These are phyloP conservation scores for Holothuria leucospilota DNA, from an alignment of 53 echinoderm and acorn worm genomes.

Conservation along the genomic window DNA sequence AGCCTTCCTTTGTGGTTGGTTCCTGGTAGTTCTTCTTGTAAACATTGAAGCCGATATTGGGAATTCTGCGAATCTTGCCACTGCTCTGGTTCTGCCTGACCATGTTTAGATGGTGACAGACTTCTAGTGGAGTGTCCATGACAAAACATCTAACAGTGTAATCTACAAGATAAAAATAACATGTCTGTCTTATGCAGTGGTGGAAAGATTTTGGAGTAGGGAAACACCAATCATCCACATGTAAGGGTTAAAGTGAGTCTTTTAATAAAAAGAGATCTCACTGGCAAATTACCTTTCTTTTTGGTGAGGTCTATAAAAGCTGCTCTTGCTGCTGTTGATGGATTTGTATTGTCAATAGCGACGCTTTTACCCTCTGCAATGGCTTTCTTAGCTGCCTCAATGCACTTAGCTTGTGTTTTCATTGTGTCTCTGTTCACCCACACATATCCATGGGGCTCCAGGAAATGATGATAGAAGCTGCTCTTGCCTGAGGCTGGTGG, in stretches of 20 bases:
- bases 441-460: constrained; percentile 79
- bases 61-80: constrained; percentile 76
- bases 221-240: no score
- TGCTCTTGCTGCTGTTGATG: constrained; percentile 63
- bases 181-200: no score
- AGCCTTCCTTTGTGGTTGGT: constrained; percentile 69
- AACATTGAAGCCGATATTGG: constrained; percentile 77
- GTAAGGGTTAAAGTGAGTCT: no score
- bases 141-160: constrained; percentile 80
- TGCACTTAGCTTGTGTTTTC: constrained; percentile 84
- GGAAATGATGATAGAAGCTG: constrained; percentile 66
- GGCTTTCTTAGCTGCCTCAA: constrained; percentile 67
- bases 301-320: constrained; percentile 72
- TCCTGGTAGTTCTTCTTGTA: constrained; percentile 88
- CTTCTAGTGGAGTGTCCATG: constrained; percentile 76
- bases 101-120: constrained; percentile 89
- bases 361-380: constrained; percentile 78
- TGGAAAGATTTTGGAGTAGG: no score
- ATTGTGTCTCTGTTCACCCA: constrained; percentile 90
- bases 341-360: constrained; percentile 93
- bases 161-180: constrained; percentile 37
- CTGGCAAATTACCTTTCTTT: constrained; percentile 62
- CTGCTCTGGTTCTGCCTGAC: constrained; percentile 77
- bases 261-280: background rate
- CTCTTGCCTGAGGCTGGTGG: constrained; percentile 93